Evolutionary conservation across 2,888 invertebrate genomes (phyloP).

Genomic region (Syrphus vitripennis): DNA sequence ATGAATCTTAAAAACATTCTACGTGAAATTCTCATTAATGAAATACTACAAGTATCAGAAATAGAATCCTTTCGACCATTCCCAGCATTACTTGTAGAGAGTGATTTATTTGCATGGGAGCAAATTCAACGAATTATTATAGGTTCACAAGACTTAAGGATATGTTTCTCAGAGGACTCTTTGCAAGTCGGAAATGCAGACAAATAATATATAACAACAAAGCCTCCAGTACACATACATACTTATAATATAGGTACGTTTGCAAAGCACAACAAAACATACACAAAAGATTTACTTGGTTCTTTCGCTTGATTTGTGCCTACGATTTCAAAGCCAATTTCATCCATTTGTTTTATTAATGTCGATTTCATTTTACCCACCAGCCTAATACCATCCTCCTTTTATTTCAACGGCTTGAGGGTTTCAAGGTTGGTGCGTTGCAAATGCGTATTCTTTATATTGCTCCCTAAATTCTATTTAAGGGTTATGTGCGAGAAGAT

Average conservation of each 20-base stretch:
- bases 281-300: conserved; percentile 52
- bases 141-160: conserved; percentile 4
- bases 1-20: neutral
- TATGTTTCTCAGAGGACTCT: conserved; percentile 18
- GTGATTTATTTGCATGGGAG: conserved; percentile 59
- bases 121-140: conserved; percentile 45
- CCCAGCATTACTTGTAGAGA: neutral
- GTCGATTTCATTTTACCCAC: conserved; percentile 37
- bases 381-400: too few relatives aligned
- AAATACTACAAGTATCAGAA: neutral
- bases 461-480: conserved; percentile 44
- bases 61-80: neutral
- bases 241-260: neutral
- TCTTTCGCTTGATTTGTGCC: conserved; percentile 57
- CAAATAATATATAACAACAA: neutral
- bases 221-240: neutral
- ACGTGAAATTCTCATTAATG: neutral
- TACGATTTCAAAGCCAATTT: conserved; percentile 61
- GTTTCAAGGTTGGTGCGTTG: neutral
- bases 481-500: conserved; percentile 18
- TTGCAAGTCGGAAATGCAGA: neutral
- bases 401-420: neutral
- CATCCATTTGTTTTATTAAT: conserved; percentile 66
- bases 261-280: neutral
- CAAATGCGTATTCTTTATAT: conserved; percentile 19